phyloP scores from a whole-genome alignment of 1,140 invertebrate species.

The Drosophila ambigua region DNA sequence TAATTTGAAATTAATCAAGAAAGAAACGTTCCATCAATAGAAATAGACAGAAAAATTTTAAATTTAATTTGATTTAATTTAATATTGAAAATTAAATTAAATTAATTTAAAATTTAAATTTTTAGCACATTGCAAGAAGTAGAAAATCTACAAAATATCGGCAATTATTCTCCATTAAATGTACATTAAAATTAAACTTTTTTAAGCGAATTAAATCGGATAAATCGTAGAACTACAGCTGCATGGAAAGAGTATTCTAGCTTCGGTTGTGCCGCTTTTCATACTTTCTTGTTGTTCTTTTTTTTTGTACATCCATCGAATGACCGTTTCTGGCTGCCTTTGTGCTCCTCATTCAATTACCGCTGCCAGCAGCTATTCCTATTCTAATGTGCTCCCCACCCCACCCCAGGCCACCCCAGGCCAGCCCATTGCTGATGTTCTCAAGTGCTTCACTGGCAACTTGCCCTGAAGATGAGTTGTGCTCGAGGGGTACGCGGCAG shows the following conservation, averaged over 20 bases:
- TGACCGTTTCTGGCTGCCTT: constrained; percentile 60
- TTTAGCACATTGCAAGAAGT: too few relatives aligned
- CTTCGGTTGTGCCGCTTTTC: neutral
- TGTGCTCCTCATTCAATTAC: constrained; percentile 75
- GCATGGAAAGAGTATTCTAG: constrained; percentile 3
- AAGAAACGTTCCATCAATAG: too few relatives aligned
- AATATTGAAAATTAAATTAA: too few relatives aligned
- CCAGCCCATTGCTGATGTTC: constrained; percentile 45
- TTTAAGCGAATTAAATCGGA: too few relatives aligned
- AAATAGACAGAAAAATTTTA: too few relatives aligned
- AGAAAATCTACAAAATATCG: neutral
- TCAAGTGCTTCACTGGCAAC: constrained; percentile 74
- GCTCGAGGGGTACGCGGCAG: neutral
- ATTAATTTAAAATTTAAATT: too few relatives aligned
- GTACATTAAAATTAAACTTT: too few relatives aligned
- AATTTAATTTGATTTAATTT: too few relatives aligned
- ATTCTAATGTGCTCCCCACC: constrained; percentile 45
- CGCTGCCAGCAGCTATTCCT: constrained; percentile 70
- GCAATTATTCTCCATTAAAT: neutral
- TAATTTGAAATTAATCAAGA: too few relatives aligned
- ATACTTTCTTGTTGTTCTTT: constrained; percentile 4
- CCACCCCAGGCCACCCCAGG: neutral
- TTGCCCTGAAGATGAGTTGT: constrained; percentile 61
- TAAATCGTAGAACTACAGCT: too few relatives aligned
- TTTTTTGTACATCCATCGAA: constrained; percentile 36